A percentile compares a stretch with the other conserved stretches of the same genome.
Evolutionary conservation across 2,113 vertebrate genomes (phyloP).

Genomic region (Pterophyllum scalare): DNA sequence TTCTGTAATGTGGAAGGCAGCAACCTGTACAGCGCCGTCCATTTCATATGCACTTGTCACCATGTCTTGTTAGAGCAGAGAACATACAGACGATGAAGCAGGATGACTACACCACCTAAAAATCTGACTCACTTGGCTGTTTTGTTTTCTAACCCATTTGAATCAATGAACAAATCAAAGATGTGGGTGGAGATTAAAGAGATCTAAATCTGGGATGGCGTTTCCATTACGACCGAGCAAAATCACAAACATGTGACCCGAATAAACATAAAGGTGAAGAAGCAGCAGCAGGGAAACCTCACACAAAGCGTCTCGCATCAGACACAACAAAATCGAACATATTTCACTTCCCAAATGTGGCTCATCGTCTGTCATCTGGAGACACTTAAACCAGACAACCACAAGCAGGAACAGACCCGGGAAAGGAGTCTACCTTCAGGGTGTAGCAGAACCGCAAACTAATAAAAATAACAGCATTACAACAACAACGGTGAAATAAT

Average conservation of each 20-base stretch:
- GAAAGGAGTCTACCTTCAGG: slow-evolving; percentile 21
- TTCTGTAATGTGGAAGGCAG: neutral
- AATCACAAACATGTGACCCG: neutral
- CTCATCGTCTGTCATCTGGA: slow-evolving; percentile 30
- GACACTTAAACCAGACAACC: slow-evolving; percentile 18
- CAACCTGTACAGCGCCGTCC: neutral
- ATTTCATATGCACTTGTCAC: neutral
- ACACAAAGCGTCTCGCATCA: neutral
- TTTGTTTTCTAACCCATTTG: neutral
- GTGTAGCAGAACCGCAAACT: slow-evolving; percentile 12
- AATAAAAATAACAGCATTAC: slow-evolving; percentile 12
- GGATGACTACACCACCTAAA: neutral
- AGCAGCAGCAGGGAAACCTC: neutral
- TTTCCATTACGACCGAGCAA: neutral
- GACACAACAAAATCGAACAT: neutral
- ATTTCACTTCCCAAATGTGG: slow-evolving; percentile 7
- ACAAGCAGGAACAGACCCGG: slow-evolving; percentile 19
- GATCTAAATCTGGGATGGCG: neutral
- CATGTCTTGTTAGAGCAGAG: neutral
- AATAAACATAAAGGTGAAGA: neutral
- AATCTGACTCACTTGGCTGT: neutral
- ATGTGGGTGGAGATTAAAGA: neutral
- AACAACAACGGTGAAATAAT: slow-evolving; percentile 1
- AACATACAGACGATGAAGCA: neutral
- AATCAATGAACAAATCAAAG: slow-evolving; percentile 3